These are phyloP conservation scores for Axis porcinus DNA, from an alignment of 2,113 vertebrate genomes.

Conservation along the genomic window DNA sequence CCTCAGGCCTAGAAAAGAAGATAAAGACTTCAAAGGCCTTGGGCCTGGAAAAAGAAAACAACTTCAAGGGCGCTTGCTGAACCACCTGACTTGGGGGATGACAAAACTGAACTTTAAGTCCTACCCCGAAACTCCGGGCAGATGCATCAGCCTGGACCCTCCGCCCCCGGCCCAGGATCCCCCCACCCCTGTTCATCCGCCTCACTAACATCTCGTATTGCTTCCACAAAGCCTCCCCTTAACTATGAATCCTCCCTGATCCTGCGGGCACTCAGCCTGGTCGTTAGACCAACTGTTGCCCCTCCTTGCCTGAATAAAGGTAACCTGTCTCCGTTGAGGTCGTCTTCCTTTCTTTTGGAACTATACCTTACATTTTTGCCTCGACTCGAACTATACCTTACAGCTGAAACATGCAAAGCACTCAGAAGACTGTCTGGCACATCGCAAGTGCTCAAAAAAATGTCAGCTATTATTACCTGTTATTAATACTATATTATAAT, in stretches of 20 bases:
- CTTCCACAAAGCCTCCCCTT: background rate
- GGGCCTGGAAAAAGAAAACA: background rate
- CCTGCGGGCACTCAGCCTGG: background rate
- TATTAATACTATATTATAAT: background rate
- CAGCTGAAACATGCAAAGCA: background rate
- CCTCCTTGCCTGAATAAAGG: background rate
- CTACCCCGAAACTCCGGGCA: background rate
- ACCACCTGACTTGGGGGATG: background rate
- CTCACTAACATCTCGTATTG: background rate
- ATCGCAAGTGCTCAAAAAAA: background rate
- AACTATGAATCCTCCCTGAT: background rate
- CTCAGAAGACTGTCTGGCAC: background rate
- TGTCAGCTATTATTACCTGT: background rate
- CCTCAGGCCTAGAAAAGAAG: background rate
- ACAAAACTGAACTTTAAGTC: background rate
- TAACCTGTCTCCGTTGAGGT: background rate
- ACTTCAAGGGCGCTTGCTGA: background rate
- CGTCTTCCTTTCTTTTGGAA: background rate
- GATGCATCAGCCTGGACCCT: background rate
- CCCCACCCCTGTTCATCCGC: rapidly evolving
- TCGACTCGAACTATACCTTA: background rate
- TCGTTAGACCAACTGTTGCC: background rate
- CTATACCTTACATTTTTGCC: too few relatives aligned
- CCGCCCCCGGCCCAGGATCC: background rate
- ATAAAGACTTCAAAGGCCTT: background rate